Evolutionary conservation across 1,140 invertebrate genomes (phyloP).

Genomic region (Asbolus verrucosus): DNA sequence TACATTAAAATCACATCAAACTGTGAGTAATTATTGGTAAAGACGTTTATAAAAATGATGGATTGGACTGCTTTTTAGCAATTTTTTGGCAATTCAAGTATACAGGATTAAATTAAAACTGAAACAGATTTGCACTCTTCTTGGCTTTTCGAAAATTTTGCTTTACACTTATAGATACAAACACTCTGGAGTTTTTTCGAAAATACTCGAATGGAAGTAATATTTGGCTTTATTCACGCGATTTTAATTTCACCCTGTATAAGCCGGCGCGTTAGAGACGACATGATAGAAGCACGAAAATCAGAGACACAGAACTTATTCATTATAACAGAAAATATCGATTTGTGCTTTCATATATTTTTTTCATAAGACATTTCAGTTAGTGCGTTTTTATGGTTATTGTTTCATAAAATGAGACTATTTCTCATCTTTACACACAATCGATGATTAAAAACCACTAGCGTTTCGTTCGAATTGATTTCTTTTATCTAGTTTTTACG

Average conservation of each 20-base stretch:
- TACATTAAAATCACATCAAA: constrained; percentile 25
- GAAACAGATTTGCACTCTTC: no score
- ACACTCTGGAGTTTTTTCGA: no score
- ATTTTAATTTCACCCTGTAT: no score
- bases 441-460: constrained; percentile 38
- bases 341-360: constrained; percentile 37
- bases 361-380: constrained; percentile 37
- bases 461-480: constrained; percentile 35
- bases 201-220: no score
- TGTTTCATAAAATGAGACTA: constrained; percentile 38
- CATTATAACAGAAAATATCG: constrained; percentile 20
- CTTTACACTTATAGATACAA: no score
- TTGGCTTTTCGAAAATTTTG: no score
- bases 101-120: no score
- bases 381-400: constrained; percentile 30
- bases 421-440: constrained; percentile 32
- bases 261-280: no score
- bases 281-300: neutral
- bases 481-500: constrained; percentile 38
- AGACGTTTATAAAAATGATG: constrained; percentile 17
- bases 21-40: no score
- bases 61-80: constrained; percentile 6
- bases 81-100: neutral
- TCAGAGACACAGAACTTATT: constrained; percentile 1
- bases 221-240: no score